Conservation (phyloP, 1,140 invertebrate species). For the Trichonephila inaurata region DNA sequence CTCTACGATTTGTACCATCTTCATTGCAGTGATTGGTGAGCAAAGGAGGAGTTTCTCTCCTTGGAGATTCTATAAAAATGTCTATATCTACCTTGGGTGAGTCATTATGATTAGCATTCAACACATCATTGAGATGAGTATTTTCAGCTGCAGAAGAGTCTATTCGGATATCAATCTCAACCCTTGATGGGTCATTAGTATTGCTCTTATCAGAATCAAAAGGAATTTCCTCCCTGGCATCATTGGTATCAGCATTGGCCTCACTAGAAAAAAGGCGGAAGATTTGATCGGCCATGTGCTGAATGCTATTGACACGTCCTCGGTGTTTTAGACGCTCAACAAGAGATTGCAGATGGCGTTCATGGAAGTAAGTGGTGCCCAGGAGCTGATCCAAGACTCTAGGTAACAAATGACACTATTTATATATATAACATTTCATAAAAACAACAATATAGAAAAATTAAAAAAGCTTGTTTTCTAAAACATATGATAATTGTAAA, state of each 20-base stretch:
- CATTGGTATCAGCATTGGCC: constrained; percentile 35
- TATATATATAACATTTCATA: no score
- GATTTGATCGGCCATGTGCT: constrained; percentile 84
- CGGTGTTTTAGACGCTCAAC: constrained; percentile 83
- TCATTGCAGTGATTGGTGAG: constrained; percentile 5
- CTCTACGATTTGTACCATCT: neutral
- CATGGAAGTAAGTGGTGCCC: constrained; percentile 92
- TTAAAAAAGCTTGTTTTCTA: no score
- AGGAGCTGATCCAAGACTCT: constrained; percentile 89
- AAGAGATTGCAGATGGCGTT: constrained; percentile 87
- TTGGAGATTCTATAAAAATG: constrained; percentile 62
- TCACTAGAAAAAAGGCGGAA: constrained; percentile 81
- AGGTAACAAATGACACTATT: neutral
- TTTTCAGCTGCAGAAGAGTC: neutral
- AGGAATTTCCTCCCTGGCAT: neutral
- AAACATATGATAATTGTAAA: no score
- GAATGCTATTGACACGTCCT: constrained; percentile 78
- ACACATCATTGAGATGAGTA: neutral
- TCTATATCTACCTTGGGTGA: constrained; percentile 64
- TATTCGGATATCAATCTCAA: constrained; percentile 62
- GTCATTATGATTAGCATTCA: neutral
- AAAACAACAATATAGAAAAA: no score
- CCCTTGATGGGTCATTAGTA: constrained; percentile 25
- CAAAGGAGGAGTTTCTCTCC: neutral
- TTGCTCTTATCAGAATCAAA: neutral